These are phyloP conservation scores for Sardina pilchardus DNA, from an alignment of 2,113 vertebrate genomes.

Conservation along the genomic window DNA sequence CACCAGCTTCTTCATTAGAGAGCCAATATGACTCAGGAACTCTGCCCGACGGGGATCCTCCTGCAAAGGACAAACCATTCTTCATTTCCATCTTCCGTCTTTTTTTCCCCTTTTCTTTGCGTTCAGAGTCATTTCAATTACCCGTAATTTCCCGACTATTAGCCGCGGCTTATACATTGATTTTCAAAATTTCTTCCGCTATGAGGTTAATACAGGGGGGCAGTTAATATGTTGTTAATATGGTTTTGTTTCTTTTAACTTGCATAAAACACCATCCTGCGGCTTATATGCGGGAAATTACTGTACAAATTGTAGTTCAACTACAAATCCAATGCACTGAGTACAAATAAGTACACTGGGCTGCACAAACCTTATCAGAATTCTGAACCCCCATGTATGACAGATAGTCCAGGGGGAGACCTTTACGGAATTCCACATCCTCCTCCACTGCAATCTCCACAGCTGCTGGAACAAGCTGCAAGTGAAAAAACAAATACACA, in stretches of 20 bases:
- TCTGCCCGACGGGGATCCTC: slow-evolving; percentile 72
- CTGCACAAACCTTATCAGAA: slow-evolving; percentile 70
- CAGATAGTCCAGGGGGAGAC: slow-evolving; percentile 88
- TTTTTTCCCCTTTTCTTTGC: not conserved
- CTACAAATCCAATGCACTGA: too few species aligned
- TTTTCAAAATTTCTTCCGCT: too few species aligned
- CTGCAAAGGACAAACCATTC: slow-evolving; percentile 48
- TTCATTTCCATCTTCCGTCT: not conserved
- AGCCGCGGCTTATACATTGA: too few species aligned
- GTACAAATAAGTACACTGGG: too few species aligned
- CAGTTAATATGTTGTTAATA: too few species aligned
- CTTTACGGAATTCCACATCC: slow-evolving; percentile 85
- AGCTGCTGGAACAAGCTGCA: slow-evolving; percentile 81
- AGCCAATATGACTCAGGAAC: slow-evolving; percentile 79
- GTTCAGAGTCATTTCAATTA: not conserved
- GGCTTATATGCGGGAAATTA: too few species aligned
- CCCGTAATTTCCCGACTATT: too few species aligned
- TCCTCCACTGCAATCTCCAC: slow-evolving; percentile 91
- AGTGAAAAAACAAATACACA: not conserved
- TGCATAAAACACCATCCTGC: too few species aligned
- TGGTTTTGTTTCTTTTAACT: too few species aligned
- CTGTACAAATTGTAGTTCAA: too few species aligned
- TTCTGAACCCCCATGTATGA: slow-evolving; percentile 90
- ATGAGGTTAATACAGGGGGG: too few species aligned
- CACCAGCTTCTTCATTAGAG: slow-evolving; percentile 79